Evolutionary conservation across 2,797 vertebrate species (phyloP), one percentile per base, ranked within the genome.

Genomic region (Poliocrania exsul): DNA sequence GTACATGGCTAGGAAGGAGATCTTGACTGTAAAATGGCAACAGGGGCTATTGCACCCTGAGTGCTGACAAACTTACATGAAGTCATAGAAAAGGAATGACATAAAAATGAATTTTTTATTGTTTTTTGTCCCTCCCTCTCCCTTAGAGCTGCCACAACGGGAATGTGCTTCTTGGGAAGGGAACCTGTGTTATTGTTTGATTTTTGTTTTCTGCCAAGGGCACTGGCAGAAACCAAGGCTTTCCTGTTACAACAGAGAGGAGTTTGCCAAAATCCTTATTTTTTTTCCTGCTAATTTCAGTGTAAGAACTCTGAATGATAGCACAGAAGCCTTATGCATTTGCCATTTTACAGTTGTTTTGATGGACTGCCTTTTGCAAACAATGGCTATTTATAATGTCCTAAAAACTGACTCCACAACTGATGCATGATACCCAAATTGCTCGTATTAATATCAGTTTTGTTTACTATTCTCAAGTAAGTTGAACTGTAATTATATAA

Each of bases 401-500:
- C 33, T 86, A 53, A 73, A 88, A 81, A 31, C 4, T 1, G 3
- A 58, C 35, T 66, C 54, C n/a, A 50, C 13, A 64, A 13, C 9
- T 49, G 49, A 60, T 37, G 40, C 73, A 64, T 29, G 21, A 51
- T 57, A 67, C 8, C 0, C 3, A 77, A 83, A 85, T 61, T 86
- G 17, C n/a, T 73, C 60, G 10, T 47, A 69, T 60, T 20, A 51
- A 31, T 50, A 42, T 13, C 60, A 11, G 10, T 61, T 81, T 77
- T 84, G 8, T 11, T 89, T 65, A 50, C 77, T 90, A 84, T 85
- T 94, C 57, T 80, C 86, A 71, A 89, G 66, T 42, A 92, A 94
- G 25, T 86, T 95, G 72, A 93, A 80, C 77, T 84, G 81, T 94
- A 97, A 95, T 94, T 75, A 96, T 97, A 96, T 92, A 95, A 97